phyloP scores from a whole-genome alignment of 2,888 invertebrate genomes.

The Ceramica pisi region DNA sequence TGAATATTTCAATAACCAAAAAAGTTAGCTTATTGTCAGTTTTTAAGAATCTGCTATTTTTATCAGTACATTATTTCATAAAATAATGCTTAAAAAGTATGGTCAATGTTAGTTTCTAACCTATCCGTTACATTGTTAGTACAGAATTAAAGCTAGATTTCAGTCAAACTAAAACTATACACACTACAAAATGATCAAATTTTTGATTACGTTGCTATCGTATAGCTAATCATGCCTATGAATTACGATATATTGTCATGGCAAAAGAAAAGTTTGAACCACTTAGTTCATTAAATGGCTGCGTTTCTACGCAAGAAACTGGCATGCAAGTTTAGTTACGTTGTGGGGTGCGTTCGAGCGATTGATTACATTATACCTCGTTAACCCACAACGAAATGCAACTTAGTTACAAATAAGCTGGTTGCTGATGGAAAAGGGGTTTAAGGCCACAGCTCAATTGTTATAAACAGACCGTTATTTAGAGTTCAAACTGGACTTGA shows the following conservation, averaged over 20 bases:
- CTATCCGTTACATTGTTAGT: conserved; percentile 45
- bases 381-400: not conserved
- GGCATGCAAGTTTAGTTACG: too few relatives aligned
- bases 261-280: conserved; percentile 2
- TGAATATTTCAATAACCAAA: not conserved
- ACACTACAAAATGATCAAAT: conserved; percentile 29
- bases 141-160: conserved; percentile 70
- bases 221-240: not conserved
- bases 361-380: not conserved
- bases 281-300: not conserved
- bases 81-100: not conserved
- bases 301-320: too few relatives aligned
- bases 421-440: too few relatives aligned
- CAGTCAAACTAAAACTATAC: conserved; percentile 65
- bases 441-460: too few relatives aligned
- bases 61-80: not conserved
- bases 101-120: conserved; percentile 15
- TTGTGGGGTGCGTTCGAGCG: too few relatives aligned
- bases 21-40: not conserved
- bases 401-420: too few relatives aligned
- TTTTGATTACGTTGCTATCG: not conserved
- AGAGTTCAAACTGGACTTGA: too few relatives aligned
- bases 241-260: conserved; percentile 38
- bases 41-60: not conserved
- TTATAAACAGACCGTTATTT: too few relatives aligned